Evolutionary conservation across 1,140 invertebrate species (phyloP).

Genomic region (Pectinophora gossypiella): DNA sequence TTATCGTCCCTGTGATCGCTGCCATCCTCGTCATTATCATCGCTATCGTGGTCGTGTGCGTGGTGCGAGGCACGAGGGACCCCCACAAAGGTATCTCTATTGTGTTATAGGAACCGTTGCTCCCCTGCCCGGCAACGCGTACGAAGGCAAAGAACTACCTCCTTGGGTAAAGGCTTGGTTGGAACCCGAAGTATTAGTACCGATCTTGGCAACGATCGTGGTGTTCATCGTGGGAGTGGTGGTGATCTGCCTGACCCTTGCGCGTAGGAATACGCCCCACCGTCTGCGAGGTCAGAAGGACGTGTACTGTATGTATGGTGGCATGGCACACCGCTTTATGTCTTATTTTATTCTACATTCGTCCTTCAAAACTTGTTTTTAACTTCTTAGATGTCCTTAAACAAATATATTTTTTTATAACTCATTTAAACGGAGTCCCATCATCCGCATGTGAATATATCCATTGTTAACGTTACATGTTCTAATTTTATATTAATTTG

Average conservation of each 20-base stretch:
- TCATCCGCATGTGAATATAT: background rate
- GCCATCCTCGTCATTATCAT: conserved; percentile 93
- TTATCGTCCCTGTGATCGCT: conserved; percentile 95
- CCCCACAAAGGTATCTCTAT: conserved; percentile 92
- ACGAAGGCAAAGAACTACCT: conserved; percentile 76
- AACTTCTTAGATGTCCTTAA: too few relatives aligned
- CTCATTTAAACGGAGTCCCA: background rate
- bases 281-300: conserved; percentile 86
- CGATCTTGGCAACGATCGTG: conserved; percentile 88
- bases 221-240: conserved; percentile 92
- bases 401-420: too few relatives aligned
- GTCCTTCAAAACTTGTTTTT: background rate
- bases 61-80: conserved; percentile 87
- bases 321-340: conserved; percentile 67
- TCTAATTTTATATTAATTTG: conserved; percentile 2
- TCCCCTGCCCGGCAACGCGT: conserved; percentile 81
- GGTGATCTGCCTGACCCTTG: conserved; percentile 90
- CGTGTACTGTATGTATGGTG: conserved; percentile 79
- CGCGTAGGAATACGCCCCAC: conserved; percentile 85
- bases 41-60: conserved; percentile 93
- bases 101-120: conserved; percentile 84
- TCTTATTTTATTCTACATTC: conserved; percentile 38
- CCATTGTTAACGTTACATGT: background rate
- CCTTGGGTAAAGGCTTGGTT: conserved; percentile 91
- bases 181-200: conserved; percentile 90